Base-by-base conservation (phyloP, 2,888 invertebrate genomes). In the Hyposoter didymator region DNA sequence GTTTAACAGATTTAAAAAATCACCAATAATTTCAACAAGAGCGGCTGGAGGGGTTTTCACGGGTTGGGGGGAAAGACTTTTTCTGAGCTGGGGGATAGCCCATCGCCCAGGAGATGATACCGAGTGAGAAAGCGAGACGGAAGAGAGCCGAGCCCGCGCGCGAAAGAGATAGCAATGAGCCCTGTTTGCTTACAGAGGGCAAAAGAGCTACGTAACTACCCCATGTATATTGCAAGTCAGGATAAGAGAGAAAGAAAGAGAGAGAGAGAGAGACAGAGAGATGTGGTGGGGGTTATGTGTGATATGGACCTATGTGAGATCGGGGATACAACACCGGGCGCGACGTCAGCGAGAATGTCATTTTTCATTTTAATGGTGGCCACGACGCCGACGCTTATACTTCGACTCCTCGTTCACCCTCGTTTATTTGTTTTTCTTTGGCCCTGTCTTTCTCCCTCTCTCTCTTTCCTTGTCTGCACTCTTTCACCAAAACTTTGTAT, bases 361-460 rank as follows among this genome's bases (percentile, higher is more conserved):
- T 94, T 94, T 94, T 94, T 94, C 94, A 94, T 94, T 93, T 94
- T 94, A 94, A 94, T 94, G 93, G 93, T 93, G 85, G 90, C 89
- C 90, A 90, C 89, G 88, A 88, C 88, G 89, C 85, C 89, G 90
- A 88, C 87, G 88, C 88, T 81, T 74, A 52, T 83, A 69, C 84
- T 78, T 79, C 55, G 80, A 84, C 76, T 78, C 39, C 55, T 69
- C 78, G 78, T 78, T 78, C 84, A 73, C 89, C 90, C 89, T 88
- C 90, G 89, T 90, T 90, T 90, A 91, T 91, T 91, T 91, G 90
- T 90, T 90, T 91, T 89, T 91, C 88, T 87, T 84, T 88, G 86
- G 81, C 85, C 73, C 67, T 75, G 64, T 74, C 76, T 73, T 80
- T 55, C 64, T 35, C 35, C 0, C 67, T 76, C 59, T 69, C 39